These are phyloP conservation scores for Montipora cactus DNA, from an alignment of 64 coral and sea anemone genomes.

Conservation along the genomic window DNA sequence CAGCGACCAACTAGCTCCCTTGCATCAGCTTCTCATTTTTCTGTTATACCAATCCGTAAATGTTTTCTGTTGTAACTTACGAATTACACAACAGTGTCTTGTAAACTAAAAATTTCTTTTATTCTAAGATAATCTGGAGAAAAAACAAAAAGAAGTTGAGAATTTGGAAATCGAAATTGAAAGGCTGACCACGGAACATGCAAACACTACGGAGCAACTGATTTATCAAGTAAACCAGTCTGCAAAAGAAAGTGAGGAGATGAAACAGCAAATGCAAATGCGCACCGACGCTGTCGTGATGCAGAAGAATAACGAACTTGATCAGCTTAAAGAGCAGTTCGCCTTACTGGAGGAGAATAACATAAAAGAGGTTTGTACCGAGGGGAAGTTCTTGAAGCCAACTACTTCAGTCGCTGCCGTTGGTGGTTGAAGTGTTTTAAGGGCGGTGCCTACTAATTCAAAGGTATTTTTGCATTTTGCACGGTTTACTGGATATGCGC, in stretches of 20 bases:
- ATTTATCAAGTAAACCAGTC: slow-evolving; percentile 3
- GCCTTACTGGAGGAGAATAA: neutral
- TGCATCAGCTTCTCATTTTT: no score
- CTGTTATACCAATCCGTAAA: no score
- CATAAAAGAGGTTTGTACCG: neutral
- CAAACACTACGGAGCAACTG: slow-evolving; percentile 3
- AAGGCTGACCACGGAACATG: slow-evolving; percentile 6
- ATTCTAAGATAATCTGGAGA: slow-evolving; percentile 8
- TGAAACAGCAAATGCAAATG: slow-evolving; percentile 45
- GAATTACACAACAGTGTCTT: neutral
- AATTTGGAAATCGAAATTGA: slow-evolving; percentile 44
- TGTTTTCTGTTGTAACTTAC: no score
- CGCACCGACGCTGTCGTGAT: slow-evolving; percentile 49
- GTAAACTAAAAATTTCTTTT: neutral
- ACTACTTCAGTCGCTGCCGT: no score
- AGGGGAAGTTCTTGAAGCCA: neutral
- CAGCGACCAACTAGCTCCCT: no score
- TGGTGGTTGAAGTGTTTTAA: no score
- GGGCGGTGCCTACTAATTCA: no score
- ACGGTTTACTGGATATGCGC: no score
- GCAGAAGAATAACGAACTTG: slow-evolving; percentile 62
- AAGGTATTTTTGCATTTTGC: no score
- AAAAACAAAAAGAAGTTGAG: slow-evolving; percentile 43
- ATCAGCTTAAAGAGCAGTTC: slow-evolving; percentile 24
- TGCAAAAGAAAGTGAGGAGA: slow-evolving; percentile 55